Percentiles rank a stretch among this genome's conserved stretches.
These are phyloP conservation scores for Urophycis tenuis DNA, from an alignment of 2,797 vertebrate genomes.

Conservation along the genomic window DNA sequence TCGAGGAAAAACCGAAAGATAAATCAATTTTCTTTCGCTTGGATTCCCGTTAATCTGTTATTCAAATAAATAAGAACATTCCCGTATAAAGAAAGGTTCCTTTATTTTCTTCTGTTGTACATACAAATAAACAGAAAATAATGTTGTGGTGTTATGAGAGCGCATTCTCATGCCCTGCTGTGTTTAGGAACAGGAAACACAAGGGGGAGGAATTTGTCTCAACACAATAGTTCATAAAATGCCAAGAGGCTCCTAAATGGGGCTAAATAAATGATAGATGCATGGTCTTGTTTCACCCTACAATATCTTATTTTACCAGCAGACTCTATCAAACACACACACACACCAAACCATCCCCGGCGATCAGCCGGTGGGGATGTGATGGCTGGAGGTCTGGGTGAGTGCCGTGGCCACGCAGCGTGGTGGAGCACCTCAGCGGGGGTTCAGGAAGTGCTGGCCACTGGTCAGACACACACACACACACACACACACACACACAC, in stretches of 20 bases:
- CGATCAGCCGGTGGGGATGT: background rate
- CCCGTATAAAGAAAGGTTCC: background rate
- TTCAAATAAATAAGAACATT: background rate
- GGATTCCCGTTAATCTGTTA: background rate
- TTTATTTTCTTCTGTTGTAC: background rate
- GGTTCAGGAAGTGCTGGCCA: conserved; percentile 16
- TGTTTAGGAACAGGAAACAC: background rate
- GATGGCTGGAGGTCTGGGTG: background rate
- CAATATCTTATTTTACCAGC: background rate
- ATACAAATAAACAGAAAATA: background rate
- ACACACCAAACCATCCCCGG: background rate
- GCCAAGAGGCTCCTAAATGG: conserved; percentile 2
- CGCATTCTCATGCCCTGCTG: background rate
- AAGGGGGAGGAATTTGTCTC: background rate
- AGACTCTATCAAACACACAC: background rate
- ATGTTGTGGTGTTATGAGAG: background rate
- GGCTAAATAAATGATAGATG: conserved; percentile 6
- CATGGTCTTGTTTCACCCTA: background rate
- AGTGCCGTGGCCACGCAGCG: background rate
- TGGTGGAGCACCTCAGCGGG: background rate
- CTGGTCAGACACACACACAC: conserved; percentile 19
- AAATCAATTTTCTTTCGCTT: background rate
- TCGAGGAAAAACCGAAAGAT: background rate
- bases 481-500: no score
- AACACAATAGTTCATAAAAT: conserved; percentile 12